These are phyloP conservation scores for Scaeva pyrastri DNA, from an alignment of 2,888 invertebrate species.

Conservation along the genomic window DNA sequence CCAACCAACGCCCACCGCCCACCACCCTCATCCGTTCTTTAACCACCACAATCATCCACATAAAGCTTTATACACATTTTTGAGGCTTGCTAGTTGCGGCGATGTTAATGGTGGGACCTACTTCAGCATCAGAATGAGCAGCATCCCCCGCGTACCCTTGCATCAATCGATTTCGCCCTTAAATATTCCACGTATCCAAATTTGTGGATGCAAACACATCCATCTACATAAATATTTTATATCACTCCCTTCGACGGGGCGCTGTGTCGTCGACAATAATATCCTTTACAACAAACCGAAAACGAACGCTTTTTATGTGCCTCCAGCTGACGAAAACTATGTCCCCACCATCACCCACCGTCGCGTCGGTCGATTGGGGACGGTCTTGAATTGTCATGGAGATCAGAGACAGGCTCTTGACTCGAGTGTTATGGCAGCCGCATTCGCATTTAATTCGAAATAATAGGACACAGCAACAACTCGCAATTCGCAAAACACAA, in stretches of 20 bases:
- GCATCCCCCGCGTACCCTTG: background rate
- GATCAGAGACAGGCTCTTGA: background rate
- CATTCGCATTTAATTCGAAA: constrained; percentile 35
- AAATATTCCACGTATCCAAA: constrained; percentile 46
- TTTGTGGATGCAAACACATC: background rate
- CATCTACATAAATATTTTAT: constrained; percentile 48
- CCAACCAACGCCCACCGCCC: too few relatives aligned
- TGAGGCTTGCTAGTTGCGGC: constrained; percentile 46
- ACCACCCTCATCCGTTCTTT: too few relatives aligned
- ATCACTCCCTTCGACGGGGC: too few relatives aligned
- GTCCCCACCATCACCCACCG: too few relatives aligned
- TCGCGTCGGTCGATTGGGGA: background rate
- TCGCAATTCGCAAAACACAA: background rate
- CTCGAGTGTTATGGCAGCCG: background rate
- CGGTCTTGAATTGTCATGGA: background rate
- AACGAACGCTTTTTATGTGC: background rate
- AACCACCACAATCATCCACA: constrained; percentile 44
- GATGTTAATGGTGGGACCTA: constrained; percentile 43
- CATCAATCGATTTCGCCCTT: constrained; percentile 44
- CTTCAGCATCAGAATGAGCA: constrained; percentile 9
- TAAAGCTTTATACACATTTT: constrained; percentile 37
- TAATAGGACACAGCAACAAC: constrained; percentile 37
- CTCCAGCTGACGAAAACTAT: constrained; percentile 16
- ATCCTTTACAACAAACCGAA: constrained; percentile 12
- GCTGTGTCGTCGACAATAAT: background rate